These are phyloP conservation scores for Gymnocephalus cernua DNA, from an alignment of 2,113 vertebrate genomes.

Conservation along the genomic window DNA sequence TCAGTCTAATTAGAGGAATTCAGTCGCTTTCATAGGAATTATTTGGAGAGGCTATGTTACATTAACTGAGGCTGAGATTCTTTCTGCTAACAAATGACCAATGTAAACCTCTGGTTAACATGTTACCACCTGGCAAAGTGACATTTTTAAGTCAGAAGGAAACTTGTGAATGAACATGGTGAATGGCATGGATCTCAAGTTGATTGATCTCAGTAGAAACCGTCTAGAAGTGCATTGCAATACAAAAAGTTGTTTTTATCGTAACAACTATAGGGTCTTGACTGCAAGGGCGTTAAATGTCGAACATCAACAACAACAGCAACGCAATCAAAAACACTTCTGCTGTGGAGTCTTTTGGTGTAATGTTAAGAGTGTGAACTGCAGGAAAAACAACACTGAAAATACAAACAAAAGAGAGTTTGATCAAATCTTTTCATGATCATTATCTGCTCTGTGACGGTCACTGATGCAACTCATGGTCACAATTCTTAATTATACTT, in stretches of 20 bases:
- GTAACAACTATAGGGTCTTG: background rate
- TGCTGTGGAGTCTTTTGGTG: background rate
- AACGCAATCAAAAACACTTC: background rate
- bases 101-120: background rate
- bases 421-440: background rate
- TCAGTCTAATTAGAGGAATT: background rate
- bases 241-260: background rate
- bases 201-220: background rate
- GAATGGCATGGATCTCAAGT: background rate
- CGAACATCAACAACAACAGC: slow-evolving; percentile 27
- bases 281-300: background rate
- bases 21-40: background rate
- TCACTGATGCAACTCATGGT: background rate
- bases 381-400: background rate
- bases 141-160: background rate
- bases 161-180: background rate
- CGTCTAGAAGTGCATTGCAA: background rate
- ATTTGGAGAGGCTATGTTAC: background rate
- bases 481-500: background rate
- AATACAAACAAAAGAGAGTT: slow-evolving; percentile 5
- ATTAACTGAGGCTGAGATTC: background rate
- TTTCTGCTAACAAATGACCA: background rate
- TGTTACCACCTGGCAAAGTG: background rate
- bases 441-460: background rate
- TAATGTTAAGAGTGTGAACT: background rate